These are phyloP conservation scores for Cerceris ruficornis DNA, from an alignment of 2,888 invertebrate species.

Conservation along the genomic window DNA sequence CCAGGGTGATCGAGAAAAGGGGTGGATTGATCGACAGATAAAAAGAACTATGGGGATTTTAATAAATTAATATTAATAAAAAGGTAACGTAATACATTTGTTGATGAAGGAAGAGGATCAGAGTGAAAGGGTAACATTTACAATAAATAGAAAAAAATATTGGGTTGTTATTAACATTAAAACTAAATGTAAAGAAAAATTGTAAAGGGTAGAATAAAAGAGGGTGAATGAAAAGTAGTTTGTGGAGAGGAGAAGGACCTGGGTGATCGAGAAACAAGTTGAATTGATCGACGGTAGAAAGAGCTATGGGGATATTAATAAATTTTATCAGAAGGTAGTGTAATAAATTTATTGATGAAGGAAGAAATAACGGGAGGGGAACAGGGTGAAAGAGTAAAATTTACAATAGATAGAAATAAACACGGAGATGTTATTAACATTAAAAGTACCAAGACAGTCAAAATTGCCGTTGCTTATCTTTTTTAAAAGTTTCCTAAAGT, in stretches of 20 bases:
- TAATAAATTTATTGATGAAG: background rate
- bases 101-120: background rate
- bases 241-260: background rate
- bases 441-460: background rate
- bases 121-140: background rate
- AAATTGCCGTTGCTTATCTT: background rate
- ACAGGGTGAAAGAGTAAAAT: background rate
- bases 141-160: background rate
- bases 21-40: background rate
- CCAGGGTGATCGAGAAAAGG: background rate
- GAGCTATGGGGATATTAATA: background rate
- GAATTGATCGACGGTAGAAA: background rate
- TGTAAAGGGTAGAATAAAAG: background rate
- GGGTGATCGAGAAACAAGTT: background rate
- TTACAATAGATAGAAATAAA: background rate
- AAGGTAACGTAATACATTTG: background rate
- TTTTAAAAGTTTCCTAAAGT: too few species aligned
- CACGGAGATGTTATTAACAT: background rate
- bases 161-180: background rate
- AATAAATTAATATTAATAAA: too few species aligned
- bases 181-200: background rate
- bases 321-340: too few species aligned
- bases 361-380: background rate
- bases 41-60: background rate
- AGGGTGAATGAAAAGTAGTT: background rate